Percentiles rank a stretch among this genome's conserved stretches.
phyloP scores from a whole-genome alignment of 1,140 invertebrate genomes.

The Heliconius melpomene region DNA sequence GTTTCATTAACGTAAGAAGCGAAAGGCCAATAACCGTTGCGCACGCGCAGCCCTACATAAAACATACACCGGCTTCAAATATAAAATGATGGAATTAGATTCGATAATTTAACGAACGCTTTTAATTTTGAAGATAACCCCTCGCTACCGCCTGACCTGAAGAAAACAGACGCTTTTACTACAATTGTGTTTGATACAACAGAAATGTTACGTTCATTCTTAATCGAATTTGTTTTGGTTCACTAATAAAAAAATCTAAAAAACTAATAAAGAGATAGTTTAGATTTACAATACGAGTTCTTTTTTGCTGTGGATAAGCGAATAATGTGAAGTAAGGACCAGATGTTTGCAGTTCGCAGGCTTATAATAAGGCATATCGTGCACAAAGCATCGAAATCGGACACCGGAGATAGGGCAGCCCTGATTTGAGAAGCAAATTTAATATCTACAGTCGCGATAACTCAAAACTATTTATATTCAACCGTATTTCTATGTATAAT shows the following conservation, averaged over 20 bases:
- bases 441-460: slow-evolving; percentile 49
- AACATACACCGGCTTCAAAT: slow-evolving; percentile 45
- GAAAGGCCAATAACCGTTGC: slow-evolving; percentile 69
- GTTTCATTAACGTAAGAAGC: slow-evolving; percentile 67
- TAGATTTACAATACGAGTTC: slow-evolving; percentile 61
- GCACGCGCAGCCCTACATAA: slow-evolving; percentile 45
- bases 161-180: slow-evolving; percentile 52
- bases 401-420: slow-evolving; percentile 77
- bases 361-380: slow-evolving; percentile 79
- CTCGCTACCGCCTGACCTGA: slow-evolving; percentile 61
- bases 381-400: slow-evolving; percentile 78
- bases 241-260: slow-evolving; percentile 43
- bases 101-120: slow-evolving; percentile 65
- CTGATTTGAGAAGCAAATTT: slow-evolving; percentile 61
- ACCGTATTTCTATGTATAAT: slow-evolving; percentile 41
- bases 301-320: slow-evolving; percentile 63
- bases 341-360: slow-evolving; percentile 77
- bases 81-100: slow-evolving; percentile 72
- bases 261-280: slow-evolving; percentile 43
- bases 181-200: slow-evolving; percentile 42
- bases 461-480: slow-evolving; percentile 41
- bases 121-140: slow-evolving; percentile 76
- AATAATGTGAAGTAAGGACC: slow-evolving; percentile 68
- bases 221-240: slow-evolving; percentile 51
- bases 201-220: slow-evolving; percentile 42